Evolutionary conservation across 2,797 vertebrate species (phyloP), one percentile per base, ranked within the genome.

Genomic region (Rhinophrynus dorsalis): DNA sequence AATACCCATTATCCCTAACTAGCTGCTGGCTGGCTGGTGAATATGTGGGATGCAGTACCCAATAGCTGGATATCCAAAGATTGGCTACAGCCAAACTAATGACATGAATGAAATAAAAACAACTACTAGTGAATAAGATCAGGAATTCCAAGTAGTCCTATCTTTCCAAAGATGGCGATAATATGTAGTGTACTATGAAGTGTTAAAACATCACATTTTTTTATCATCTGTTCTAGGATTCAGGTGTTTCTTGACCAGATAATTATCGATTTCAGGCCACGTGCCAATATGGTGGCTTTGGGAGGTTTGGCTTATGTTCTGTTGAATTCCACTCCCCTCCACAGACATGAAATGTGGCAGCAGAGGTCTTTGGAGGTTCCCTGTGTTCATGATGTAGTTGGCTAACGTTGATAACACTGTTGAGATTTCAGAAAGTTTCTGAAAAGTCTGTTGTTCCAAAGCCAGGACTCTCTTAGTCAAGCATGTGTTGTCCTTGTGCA

Each of bases 391-490:
- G 23, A 75, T 42, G 30, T 27, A 76, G 62, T 18, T 35, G 13
- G 12, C 20, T 44, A 33, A 26, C 56, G 6, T 8, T 62, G 47
- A 45, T 17, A 51, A 68, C 2, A 45, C 21, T 21, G 61, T 23
- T 38, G 44, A 15, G 6, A 48, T 77, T 77, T 75, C 77, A 60
- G 68, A 76, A 38, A 74, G 29, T 37, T 74, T 76, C 61, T 32
- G 2, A 4, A 75, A 26, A 64, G 9, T 47, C n/a, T 60, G 27
- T 40, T 79, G 35, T 67, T 76, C 52, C 32, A 75, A 65, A 74
- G 29, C 2, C 29, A 77, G 5, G 24, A 78, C 37, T 17, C 23
- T 66, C 65, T 63, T 23, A 33, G 63, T 61, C 71, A 61, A 38
- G n/a, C 47, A 59, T 47, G 29, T 45, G 8, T 54, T 32, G 38